Base-by-base conservation (phyloP, 2,797 vertebrate species). In the Lerista edwardsae region DNA sequence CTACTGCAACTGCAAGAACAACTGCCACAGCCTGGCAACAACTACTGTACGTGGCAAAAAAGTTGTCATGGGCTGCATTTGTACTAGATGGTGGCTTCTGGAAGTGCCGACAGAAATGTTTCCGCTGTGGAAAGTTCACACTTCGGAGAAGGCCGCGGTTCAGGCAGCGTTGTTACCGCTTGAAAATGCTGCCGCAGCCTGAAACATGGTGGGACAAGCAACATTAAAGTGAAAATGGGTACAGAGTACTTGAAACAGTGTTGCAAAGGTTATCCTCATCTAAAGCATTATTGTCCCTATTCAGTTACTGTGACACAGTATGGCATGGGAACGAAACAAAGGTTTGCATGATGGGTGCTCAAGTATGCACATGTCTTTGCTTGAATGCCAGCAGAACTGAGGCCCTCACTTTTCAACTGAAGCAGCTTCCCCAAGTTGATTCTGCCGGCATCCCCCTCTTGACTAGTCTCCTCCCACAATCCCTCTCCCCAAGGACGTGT, bases 1-100 rank as follows among this genome's bases (percentile, higher is more conserved):
- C 81, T 77, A 86, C 72, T 86, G 14, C 17, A 59, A 41, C 15
- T 0, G 1, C 4, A 59, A 73, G 23, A 19, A 64, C 39, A 71
- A n/a, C 8, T 80, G 82, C 34, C 55, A 88, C 79, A 76, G 1
- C 23, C 72, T 81, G 6, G 31, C 1, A 73, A 86, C 85, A 72
- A 39, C 1, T 65, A n/a, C n/a, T n/a, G n/a, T n/a, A 82, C 47
- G 3, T 1, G 0, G 0, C 7, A 15, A 82, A 57, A n/a, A 89
- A 62, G 11, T 67, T 88, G 1, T 85, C 27, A 86, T 11, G 77
- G 15, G 23, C 47, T 78, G 39, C n/a, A 34, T 67, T 79, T 34
- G 65, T 62, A 57, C 19, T 75, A 57, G 29, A 61, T 84, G 88
- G 12, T 39, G 81, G 4, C 17, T 65, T 25, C 23, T 85, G 85